phyloP scores from a whole-genome alignment of 92 coral and sea anemone genomes.

The Epizoanthus illoricatus region DNA sequence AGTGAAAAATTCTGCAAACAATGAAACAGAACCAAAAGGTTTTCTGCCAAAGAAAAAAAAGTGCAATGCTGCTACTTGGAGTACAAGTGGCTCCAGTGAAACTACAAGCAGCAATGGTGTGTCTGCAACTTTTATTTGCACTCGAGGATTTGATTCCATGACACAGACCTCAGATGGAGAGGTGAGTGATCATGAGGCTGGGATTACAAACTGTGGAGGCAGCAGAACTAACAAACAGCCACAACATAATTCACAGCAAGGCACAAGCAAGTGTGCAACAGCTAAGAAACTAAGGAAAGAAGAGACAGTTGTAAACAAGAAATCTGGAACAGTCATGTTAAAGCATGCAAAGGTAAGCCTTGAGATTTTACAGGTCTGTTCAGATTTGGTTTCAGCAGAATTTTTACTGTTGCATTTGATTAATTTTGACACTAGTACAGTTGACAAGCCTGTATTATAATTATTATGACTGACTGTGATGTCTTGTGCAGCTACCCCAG shows the following conservation, averaged over 20 bases:
- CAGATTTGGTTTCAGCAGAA: neutral
- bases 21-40: neutral
- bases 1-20: neutral
- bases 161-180: too few species aligned
- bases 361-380: neutral
- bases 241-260: neutral
- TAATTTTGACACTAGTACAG: too few species aligned
- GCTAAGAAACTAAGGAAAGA: conserved; percentile 1
- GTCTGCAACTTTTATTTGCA: neutral
- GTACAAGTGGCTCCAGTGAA: neutral
- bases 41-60: neutral
- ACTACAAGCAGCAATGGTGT: neutral
- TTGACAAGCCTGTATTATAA: too few species aligned
- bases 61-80: neutral
- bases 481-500: too few species aligned
- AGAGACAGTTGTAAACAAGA: conserved; percentile 16
- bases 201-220: neutral
- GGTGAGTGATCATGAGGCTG: neutral
- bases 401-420: neutral
- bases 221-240: neutral
- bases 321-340: conserved; percentile 16
- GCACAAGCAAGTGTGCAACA: neutral
- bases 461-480: too few species aligned
- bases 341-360: conserved; percentile 19
- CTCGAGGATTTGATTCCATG: too few species aligned